phyloP scores from a whole-genome alignment of 2,888 invertebrate genomes.

The Eulithis prunata region DNA sequence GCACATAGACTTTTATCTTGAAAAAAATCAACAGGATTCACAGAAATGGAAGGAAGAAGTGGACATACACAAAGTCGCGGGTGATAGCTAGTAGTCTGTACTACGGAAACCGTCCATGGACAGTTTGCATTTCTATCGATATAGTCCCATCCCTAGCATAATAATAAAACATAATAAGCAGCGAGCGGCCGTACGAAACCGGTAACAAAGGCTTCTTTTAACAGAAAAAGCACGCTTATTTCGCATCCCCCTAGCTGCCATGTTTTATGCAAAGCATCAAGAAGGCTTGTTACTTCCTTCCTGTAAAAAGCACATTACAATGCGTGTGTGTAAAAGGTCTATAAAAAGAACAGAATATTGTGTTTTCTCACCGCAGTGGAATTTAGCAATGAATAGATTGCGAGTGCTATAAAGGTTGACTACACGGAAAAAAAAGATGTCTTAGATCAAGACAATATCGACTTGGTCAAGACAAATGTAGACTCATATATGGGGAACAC shows the following conservation, averaged over 20 bases:
- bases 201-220: slow-evolving; percentile 33
- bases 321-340: slow-evolving; percentile 3
- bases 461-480: no score
- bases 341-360: slow-evolving; percentile 17
- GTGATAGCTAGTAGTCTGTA: no score
- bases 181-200: slow-evolving; percentile 28
- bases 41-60: no score
- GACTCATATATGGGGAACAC: no score
- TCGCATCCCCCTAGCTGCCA: slow-evolving; percentile 26
- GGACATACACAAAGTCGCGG: no score
- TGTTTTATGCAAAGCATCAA: slow-evolving; percentile 28
- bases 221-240: slow-evolving; percentile 36
- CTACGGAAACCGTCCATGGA: no score
- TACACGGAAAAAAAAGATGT: no score
- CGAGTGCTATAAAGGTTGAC: no score
- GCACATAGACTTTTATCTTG: no score
- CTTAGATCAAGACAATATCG: no score
- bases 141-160: slow-evolving; percentile 25
- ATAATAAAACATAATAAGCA: slow-evolving; percentile 39
- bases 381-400: no score
- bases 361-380: neutral
- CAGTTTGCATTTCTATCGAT: slow-evolving; percentile 15
- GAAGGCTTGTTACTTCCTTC: slow-evolving; percentile 17
- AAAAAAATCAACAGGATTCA: no score
- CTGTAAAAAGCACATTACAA: slow-evolving; percentile 16